A percentile compares a stretch with the other conserved stretches of the same genome.
These are phyloP conservation scores for Phrynocephalus vlangalii DNA, from an alignment of 2,797 vertebrate species.

Conservation along the genomic window DNA sequence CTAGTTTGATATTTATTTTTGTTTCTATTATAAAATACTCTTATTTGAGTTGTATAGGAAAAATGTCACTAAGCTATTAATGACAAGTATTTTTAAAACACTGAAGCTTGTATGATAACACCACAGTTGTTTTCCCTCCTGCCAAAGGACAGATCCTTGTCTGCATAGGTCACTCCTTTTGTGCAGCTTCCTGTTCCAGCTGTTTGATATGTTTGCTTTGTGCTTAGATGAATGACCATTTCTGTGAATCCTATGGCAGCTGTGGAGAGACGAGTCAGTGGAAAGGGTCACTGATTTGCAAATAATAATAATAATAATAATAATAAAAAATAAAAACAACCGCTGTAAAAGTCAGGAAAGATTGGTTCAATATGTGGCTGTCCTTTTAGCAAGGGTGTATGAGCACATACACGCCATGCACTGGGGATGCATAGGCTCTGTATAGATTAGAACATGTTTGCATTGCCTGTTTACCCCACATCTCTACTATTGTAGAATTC, in stretches of 20 bases:
- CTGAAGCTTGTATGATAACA: neutral
- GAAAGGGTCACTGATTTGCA: constrained; percentile 24
- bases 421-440: neutral
- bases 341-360: constrained; percentile 28
- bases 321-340: no score
- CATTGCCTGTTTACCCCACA: neutral
- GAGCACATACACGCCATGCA: neutral
- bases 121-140: neutral
- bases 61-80: neutral
- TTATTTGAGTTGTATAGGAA: neutral
- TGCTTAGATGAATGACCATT: constrained; percentile 30
- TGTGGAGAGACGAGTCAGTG: neutral
- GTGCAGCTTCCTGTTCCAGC: constrained; percentile 27
- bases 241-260: constrained; percentile 24
- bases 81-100: neutral
- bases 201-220: constrained; percentile 32
- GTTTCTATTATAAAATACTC: neutral
- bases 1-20: neutral
- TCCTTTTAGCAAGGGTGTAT: neutral
- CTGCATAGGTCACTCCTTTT: constrained; percentile 9
- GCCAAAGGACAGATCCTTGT: constrained; percentile 12
- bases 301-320: no score
- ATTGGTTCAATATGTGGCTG: constrained; percentile 23
- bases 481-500: neutral
- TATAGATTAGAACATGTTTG: neutral